Base-by-base conservation (phyloP, 2,113 vertebrate species). In the Baryphthengus martii region DNA sequence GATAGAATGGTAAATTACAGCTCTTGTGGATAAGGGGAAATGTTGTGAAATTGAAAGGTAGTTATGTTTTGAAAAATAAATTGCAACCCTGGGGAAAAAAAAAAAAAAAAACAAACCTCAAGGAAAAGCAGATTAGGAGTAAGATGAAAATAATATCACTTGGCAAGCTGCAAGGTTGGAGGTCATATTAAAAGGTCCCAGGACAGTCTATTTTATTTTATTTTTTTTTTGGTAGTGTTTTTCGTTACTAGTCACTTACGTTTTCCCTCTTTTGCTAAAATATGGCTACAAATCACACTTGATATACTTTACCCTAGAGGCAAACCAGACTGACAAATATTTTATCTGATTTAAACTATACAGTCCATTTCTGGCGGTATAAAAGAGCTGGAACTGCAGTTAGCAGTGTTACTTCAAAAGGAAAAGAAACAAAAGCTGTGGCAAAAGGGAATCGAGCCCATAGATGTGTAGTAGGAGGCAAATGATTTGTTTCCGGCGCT, bases 231-330 rank as follows among this genome's bases (percentile, higher is more conserved):
- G 21, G 8, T 49, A n/a, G 13, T 67, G 56, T 58, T 85, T 87
- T 85, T 83, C 29, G 9, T 81, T 84, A 42, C 59, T 66, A 14
- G 28, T 47, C 72, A 49, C 21, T 65, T 78, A 28, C 61, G 16
- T 26, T 81, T 93, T 93, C 33, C 33, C 56, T 95, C 29, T 77
- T 84, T 86, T 62, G 67, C 47, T 96, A 71, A 80, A 83, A 86
- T 52, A 77, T 6, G n/a, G 17, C 52, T 80, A 55, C 20, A 80
- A 63, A 74, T 76, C 40, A 13, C 56, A 10, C 47, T 71, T 75
- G 49, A 37, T 82, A 18, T 55, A 40, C 86, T 74, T 71, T 90
- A 59, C 61, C 45, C 15, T 40, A 31, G 26, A 89, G 11, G 52
- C 52, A 81, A 94, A 88, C 78, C 44, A 68, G 52, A 33, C 49